These are phyloP conservation scores for Lepilemur ruficaudatus DNA, from an alignment of 2,797 vertebrate genomes.

Conservation along the genomic window DNA sequence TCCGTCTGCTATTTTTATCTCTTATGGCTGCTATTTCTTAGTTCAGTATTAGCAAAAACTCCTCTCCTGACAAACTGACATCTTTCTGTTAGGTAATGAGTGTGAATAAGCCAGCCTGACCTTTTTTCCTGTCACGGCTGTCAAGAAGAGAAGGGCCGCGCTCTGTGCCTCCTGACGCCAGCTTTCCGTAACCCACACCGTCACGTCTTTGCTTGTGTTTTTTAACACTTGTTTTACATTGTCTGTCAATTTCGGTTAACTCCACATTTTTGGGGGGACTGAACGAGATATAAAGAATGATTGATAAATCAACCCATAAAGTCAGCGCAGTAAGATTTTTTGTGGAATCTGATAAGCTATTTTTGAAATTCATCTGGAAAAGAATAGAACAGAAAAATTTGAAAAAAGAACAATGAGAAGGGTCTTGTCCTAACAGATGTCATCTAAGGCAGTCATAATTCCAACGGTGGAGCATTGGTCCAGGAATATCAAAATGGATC, in stretches of 20 bases:
- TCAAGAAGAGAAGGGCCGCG: not conserved
- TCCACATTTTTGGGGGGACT: not conserved
- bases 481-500: not conserved
- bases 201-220: not conserved
- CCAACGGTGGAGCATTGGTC: not conserved
- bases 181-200: no score
- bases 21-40: not conserved
- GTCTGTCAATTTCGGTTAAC: not conserved
- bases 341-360: not conserved
- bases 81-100: not conserved
- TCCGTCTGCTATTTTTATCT: not conserved
- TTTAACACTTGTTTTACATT: not conserved
- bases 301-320: not conserved
- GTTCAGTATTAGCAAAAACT: not conserved
- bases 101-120: not conserved
- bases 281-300: not conserved
- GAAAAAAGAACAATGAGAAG: not conserved
- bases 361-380: conserved; percentile 8
- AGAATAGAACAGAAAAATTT: not conserved
- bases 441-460: not conserved
- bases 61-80: not conserved
- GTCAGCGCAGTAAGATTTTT: not conserved
- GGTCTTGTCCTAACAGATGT: not conserved
- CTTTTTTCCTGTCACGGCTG: not conserved
- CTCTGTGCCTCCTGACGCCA: not conserved